Conservation (phyloP, 2,797 vertebrate genomes). For the Tragelaphus eurycerus region DNA sequence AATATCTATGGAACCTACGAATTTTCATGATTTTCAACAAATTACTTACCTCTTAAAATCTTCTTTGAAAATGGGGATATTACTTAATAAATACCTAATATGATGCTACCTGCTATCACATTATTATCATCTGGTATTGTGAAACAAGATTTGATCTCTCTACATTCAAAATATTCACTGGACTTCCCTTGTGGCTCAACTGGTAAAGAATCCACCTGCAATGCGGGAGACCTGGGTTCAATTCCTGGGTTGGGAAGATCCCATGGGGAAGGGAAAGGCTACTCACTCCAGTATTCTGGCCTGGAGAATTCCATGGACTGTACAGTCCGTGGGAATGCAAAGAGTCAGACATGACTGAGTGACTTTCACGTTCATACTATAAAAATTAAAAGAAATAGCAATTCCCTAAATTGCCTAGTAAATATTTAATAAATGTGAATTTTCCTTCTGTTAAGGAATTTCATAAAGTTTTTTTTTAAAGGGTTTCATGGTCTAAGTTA, state of each 20-base stretch:
- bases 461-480: background rate
- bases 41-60: background rate
- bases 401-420: background rate
- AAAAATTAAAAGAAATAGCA: background rate
- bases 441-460: background rate
- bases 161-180: background rate
- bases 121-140: background rate
- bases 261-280: background rate
- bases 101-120: background rate
- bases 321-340: background rate
- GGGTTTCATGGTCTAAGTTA: background rate
- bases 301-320: background rate
- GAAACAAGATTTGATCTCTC: slow-evolving; percentile 24
- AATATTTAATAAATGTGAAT: slow-evolving; percentile 3
- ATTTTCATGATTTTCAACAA: background rate
- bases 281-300: background rate
- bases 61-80: background rate
- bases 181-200: background rate
- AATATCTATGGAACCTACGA: background rate
- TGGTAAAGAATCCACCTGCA: background rate
- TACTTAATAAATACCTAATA: background rate
- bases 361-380: background rate
- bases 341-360: background rate
- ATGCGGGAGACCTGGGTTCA: background rate
- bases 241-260: background rate